Percentiles rank a stretch among this genome's conserved stretches.
Conservation (phyloP, 30 jellyfish, hydroid and myxozoan species). For the Sanderia malayensis region DNA sequence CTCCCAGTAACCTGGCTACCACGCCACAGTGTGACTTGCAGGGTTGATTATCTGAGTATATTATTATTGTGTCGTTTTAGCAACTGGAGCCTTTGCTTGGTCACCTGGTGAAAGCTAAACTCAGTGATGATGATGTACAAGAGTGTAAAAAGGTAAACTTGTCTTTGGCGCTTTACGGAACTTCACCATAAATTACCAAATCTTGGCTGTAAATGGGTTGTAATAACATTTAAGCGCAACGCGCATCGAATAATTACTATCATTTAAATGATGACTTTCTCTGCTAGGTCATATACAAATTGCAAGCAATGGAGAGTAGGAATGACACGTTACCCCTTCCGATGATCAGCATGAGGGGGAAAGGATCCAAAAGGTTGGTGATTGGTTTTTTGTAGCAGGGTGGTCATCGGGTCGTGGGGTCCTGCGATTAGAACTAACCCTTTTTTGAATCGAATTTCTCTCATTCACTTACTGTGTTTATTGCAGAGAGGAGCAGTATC, state of each 20-base stretch:
- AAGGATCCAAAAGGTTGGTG: slow-evolving; percentile 76
- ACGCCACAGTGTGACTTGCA: too few relatives aligned
- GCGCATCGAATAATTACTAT: too few relatives aligned
- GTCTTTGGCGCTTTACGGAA: too few relatives aligned
- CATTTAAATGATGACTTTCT: too few relatives aligned
- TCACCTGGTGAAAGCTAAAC: slow-evolving; percentile 65
- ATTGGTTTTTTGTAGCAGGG: too few relatives aligned
- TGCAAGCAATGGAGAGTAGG: slow-evolving; percentile 96
- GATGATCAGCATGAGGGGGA: slow-evolving; percentile 88
- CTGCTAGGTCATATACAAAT: slow-evolving; percentile 76
- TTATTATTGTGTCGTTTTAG: slow-evolving; percentile 16
- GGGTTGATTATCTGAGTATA: too few relatives aligned
- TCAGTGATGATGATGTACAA: slow-evolving; percentile 86
- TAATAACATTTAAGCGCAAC: too few relatives aligned
- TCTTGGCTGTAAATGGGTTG: too few relatives aligned
- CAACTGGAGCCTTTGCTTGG: slow-evolving; percentile 76
- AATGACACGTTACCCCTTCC: slow-evolving; percentile 94
- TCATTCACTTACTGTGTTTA: neutral
- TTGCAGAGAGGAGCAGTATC: slow-evolving; percentile 88
- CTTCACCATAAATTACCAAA: too few relatives aligned
- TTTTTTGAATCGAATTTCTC: neutral
- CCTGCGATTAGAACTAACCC: too few relatives aligned
- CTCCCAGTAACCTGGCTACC: too few relatives aligned
- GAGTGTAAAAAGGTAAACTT: slow-evolving; percentile 87
- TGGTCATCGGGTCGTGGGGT: too few relatives aligned